phyloP scores from a whole-genome alignment of 2,113 vertebrate species.

The Zosterops lateralis region DNA sequence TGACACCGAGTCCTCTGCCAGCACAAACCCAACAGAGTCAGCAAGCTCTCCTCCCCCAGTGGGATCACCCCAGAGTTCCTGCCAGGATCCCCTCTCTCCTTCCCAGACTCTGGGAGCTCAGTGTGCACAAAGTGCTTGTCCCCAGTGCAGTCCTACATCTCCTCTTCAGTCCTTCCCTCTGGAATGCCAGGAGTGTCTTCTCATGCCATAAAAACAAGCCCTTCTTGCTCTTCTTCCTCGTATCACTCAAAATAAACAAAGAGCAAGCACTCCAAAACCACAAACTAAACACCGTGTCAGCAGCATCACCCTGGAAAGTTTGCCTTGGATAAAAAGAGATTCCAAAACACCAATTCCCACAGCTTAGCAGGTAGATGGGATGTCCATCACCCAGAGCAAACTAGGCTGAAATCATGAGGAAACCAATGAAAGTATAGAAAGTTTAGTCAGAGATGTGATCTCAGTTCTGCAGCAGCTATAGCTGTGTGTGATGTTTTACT shows the following conservation, averaged over 20 bases:
- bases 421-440: constrained; percentile 24
- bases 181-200: constrained; percentile 8
- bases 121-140: not conserved
- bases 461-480: not conserved
- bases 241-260: constrained; percentile 50
- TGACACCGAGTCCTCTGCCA: not conserved
- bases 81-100: not conserved
- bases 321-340: constrained; percentile 15
- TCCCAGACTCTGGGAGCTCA: not conserved
- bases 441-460: not conserved
- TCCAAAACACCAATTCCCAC: constrained; percentile 13
- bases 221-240: not conserved
- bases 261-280: not conserved
- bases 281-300: constrained; percentile 47
- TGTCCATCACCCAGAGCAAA: not conserved
- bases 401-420: not conserved
- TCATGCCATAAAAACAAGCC: constrained; percentile 2
- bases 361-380: not conserved
- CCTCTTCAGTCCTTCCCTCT: not conserved
- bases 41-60: not conserved
- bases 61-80: not conserved
- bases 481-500: not conserved
- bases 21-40: not conserved
- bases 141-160: not conserved
- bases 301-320: constrained; percentile 42